Evolutionary conservation across 2,888 invertebrate genomes (phyloP).

Genomic region (Mesorhabditis sp.): DNA sequence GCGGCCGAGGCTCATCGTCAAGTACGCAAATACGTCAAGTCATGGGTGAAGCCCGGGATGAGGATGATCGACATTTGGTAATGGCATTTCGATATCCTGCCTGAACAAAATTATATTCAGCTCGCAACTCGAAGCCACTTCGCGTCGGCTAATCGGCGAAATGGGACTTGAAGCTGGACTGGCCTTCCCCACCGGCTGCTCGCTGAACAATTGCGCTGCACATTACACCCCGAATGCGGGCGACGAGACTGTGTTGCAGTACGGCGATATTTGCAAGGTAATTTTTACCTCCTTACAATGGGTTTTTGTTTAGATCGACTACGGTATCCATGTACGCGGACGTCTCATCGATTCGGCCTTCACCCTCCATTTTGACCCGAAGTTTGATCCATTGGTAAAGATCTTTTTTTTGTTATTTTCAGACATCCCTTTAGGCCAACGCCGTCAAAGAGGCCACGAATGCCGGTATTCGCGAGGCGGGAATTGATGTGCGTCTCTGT

Average conservation of each 20-base stretch:
- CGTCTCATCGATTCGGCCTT: conserved; percentile 98
- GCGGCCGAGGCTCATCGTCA: conserved; percentile 97
- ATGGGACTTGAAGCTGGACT: conserved; percentile 84
- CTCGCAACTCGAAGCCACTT: conserved; percentile 87
- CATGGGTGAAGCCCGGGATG: conserved; percentile 95
- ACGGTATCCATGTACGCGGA: conserved; percentile 56
- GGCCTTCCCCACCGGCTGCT: conserved; percentile 92
- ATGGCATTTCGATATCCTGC: conserved; percentile 14
- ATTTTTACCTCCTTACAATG: neutral
- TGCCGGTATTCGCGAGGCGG: conserved; percentile 88
- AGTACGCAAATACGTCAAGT: conserved; percentile 84
- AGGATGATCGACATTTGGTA: conserved; percentile 94
- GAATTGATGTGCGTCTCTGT: conserved; percentile 93
- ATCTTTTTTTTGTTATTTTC: neutral
- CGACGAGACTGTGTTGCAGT: conserved; percentile 85
- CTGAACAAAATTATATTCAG: conserved; percentile 48
- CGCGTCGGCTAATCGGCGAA: conserved; percentile 85
- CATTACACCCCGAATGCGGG: conserved; percentile 99
- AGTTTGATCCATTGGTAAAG: conserved; percentile 83
- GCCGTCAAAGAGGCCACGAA: conserved; percentile 97
- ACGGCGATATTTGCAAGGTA: conserved; percentile 96
- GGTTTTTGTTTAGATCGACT: conserved; percentile 42
- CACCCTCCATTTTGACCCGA: conserved; percentile 90
- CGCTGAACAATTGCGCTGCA: conserved; percentile 97
- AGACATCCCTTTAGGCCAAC: conserved; percentile 63